These are phyloP conservation scores for Brienomyrus brachyistius DNA, from an alignment of 2,113 vertebrate genomes.

Conservation along the genomic window DNA sequence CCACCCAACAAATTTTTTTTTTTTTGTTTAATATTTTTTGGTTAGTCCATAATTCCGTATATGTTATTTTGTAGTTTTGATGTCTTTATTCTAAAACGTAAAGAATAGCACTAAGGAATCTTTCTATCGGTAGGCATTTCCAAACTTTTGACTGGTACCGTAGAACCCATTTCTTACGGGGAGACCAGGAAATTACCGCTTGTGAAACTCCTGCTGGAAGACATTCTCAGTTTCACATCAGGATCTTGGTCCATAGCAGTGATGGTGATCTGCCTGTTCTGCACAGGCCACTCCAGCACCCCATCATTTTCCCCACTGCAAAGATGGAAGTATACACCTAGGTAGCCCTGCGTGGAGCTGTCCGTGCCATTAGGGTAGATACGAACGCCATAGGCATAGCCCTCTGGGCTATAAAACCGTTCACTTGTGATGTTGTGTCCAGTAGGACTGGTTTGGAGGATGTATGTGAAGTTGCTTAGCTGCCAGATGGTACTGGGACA, in stretches of 20 bases:
- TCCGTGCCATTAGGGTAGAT: slow-evolving; percentile 55
- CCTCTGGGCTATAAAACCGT: slow-evolving; percentile 73
- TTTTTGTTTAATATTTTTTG: background rate
- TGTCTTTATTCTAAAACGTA: background rate
- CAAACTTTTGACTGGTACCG: background rate
- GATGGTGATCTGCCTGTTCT: slow-evolving; percentile 66
- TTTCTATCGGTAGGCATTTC: background rate
- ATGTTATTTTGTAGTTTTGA: background rate
- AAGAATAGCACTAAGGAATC: background rate
- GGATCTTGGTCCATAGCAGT: slow-evolving; percentile 76
- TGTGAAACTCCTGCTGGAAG: slow-evolving; percentile 71
- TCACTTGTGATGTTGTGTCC: slow-evolving; percentile 47
- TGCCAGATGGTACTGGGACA: slow-evolving; percentile 76
- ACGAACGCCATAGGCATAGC: slow-evolving; percentile 69
- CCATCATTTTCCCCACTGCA: slow-evolving; percentile 76
- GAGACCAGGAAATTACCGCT: slow-evolving; percentile 43
- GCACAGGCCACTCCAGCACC: slow-evolving; percentile 75
- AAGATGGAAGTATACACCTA: slow-evolving; percentile 68
- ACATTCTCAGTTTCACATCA: slow-evolving; percentile 72
- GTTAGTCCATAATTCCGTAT: background rate
- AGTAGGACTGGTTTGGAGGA: slow-evolving; percentile 34
- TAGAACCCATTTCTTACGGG: too few relatives aligned
- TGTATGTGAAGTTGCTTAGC: slow-evolving; percentile 60
- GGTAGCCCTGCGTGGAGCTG: slow-evolving; percentile 30
- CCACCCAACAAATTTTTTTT: background rate